Evolutionary conservation across 2,888 invertebrate genomes (phyloP), one percentile per base, ranked within the genome.

Genomic region (Stratiomys singularior): DNA sequence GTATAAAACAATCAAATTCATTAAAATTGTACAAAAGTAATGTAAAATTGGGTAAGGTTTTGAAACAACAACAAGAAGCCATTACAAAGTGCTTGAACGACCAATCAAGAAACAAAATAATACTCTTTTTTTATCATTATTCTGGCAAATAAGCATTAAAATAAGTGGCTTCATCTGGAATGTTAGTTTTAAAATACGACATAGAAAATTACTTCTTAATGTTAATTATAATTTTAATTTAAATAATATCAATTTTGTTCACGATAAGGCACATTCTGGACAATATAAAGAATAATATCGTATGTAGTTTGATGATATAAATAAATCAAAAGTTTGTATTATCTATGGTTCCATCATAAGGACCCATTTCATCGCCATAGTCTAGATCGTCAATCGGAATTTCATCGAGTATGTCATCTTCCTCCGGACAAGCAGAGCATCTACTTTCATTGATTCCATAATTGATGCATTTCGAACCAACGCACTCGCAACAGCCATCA

Each of bases 401-500:
- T 60, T 81, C 81, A 46, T 86, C 86, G 13, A 86, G 85, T 37
- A 83, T 78, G 47, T 86, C 86, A 63, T 88, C 88, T 5, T 88
- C 87, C 76, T 90, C 89, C 0, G 92, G 91, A 82, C 92, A 92
- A 77, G 90, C 89, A 46, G 90, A 85, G 82, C 92, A 92, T 81
- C 93, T 92, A 88, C 94, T 94, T 84, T 96, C 94, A 83, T 94
- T 94, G 79, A 96, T 93, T 0, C 97, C 97, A 86, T 96, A 97
- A 85, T 95, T 95, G 81, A 96, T 90, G 85, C 97, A 97, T 66
- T 93, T 93, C 80, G 93, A 92, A 0, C 97, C 96, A 71, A 97
- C 92, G 85, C 97, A 97, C 86, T 97, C 95, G 85, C 97, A 97
- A 85, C 97, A 97, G 0, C 96, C 97, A 84, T 96, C 95, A 86